These are phyloP conservation scores for Drosophila seguyi DNA, from an alignment of 1,140 invertebrate genomes.

Conservation along the genomic window DNA sequence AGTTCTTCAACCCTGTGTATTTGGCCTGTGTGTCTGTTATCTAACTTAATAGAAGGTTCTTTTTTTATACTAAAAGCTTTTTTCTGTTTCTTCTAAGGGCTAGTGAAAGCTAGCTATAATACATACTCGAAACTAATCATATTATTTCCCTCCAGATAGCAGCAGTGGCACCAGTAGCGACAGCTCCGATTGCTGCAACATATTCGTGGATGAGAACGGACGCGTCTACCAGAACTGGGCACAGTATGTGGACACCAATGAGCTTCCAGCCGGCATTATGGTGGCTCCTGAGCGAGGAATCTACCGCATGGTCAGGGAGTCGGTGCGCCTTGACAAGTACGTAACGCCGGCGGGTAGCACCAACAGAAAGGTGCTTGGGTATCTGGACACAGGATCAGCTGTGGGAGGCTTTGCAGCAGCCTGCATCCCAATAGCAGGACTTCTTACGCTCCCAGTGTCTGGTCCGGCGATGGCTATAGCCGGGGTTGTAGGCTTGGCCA, in stretches of 20 bases:
- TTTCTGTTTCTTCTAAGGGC: too few species aligned
- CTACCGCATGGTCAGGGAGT: constrained; percentile 35
- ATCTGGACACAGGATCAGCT: constrained; percentile 48
- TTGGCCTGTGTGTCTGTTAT: too few species aligned
- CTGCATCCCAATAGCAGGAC: constrained; percentile 44
- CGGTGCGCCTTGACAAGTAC: constrained; percentile 49
- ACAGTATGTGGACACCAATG: constrained; percentile 61
- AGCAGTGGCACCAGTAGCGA: constrained; percentile 26
- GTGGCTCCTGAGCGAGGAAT: constrained; percentile 62
- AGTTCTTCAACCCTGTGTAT: neutral
- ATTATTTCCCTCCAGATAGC: constrained; percentile 14
- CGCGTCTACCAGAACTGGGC: constrained; percentile 79
- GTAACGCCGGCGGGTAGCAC: constrained; percentile 47
- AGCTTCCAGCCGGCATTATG: constrained; percentile 67
- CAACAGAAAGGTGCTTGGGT: constrained; percentile 20
- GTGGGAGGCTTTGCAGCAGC: constrained; percentile 69
- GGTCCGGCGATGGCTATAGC: constrained; percentile 61
- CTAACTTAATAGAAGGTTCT: too few species aligned
- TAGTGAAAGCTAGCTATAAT: neutral
- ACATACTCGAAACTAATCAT: neutral
- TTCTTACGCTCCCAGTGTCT: constrained; percentile 52
- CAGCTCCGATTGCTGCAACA: constrained; percentile 70
- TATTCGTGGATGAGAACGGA: constrained; percentile 75
- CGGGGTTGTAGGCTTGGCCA: constrained; percentile 45
- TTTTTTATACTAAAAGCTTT: too few species aligned